Evolutionary conservation across 2,113 vertebrate species (phyloP).

Genomic region (Ascaphus truei): DNA sequence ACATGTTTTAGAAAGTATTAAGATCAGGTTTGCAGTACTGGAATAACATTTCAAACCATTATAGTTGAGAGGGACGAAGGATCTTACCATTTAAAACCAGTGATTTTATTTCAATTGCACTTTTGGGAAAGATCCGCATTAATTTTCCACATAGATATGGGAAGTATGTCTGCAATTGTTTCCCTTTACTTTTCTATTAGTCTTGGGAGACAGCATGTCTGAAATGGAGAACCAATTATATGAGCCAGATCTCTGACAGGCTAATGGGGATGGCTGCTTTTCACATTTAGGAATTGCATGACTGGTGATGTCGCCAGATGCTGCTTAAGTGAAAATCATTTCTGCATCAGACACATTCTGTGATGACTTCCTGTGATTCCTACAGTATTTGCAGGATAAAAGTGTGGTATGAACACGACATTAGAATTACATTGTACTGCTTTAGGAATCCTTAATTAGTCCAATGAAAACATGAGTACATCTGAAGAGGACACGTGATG

Average conservation of each 20-base stretch:
- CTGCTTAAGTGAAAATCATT: too few relatives aligned
- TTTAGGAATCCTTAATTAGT: too few relatives aligned
- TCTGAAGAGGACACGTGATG: too few relatives aligned
- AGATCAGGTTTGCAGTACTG: not conserved
- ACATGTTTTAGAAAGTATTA: not conserved
- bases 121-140: not conserved
- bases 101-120: not conserved
- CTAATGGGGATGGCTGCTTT: not conserved
- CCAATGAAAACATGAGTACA: too few relatives aligned
- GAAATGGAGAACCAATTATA: not conserved
- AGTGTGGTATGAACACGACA: too few relatives aligned
- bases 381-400: too few relatives aligned
- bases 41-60: not conserved
- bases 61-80: constrained; percentile 3
- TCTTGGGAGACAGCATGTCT: not conserved
- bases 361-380: too few relatives aligned
- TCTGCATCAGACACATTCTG: too few relatives aligned
- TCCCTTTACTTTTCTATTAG: not conserved
- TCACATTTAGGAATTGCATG: not conserved
- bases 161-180: not conserved
- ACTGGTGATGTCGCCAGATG: too few relatives aligned
- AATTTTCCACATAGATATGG: not conserved
- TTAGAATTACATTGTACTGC: too few relatives aligned
- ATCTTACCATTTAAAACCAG: not conserved
- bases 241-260: not conserved